Evolutionary conservation across 2,797 vertebrate species (phyloP).

Genomic region (Chaunax sp.): DNA sequence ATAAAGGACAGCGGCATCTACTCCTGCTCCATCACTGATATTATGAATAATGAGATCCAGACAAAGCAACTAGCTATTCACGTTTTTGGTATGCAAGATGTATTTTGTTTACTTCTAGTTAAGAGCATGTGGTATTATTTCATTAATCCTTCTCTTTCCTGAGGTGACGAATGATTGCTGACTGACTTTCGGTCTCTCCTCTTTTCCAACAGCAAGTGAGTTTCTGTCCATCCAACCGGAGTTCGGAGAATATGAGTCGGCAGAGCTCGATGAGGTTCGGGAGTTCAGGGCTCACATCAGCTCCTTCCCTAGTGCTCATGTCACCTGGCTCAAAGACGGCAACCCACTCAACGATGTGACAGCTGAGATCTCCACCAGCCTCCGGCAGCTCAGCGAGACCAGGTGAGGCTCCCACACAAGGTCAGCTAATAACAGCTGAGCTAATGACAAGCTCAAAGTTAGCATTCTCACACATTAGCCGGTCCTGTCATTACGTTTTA

Average conservation of each 20-base stretch:
- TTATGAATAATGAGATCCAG: conserved; percentile 88
- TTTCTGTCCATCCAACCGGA: conserved; percentile 87
- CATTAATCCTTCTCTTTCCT: background rate
- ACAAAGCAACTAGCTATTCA: conserved; percentile 88
- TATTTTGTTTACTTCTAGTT: background rate
- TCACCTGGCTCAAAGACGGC: conserved; percentile 94
- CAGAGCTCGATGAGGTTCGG: conserved; percentile 91
- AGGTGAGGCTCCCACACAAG: conserved; percentile 84
- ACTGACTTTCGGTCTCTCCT: conserved; percentile 5
- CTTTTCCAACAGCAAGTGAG: conserved; percentile 84
- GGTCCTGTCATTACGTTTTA: conserved; percentile 48
- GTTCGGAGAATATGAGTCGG: conserved; percentile 85
- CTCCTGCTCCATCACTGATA: conserved; percentile 91
- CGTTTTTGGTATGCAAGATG: conserved; percentile 87
- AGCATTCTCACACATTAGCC: conserved; percentile 19
- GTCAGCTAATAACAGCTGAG: conserved; percentile 18
- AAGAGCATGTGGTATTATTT: background rate
- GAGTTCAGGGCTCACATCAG: conserved; percentile 89
- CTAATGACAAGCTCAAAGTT: conserved; percentile 45
- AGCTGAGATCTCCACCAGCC: conserved; percentile 90
- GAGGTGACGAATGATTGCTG: background rate
- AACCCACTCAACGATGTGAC: conserved; percentile 87
- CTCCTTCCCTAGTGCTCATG: conserved; percentile 87
- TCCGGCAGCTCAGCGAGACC: conserved; percentile 86
- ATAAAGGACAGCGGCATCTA: conserved; percentile 95